A percentile compares a stretch with the other conserved stretches of the same genome.
Evolutionary conservation across 2,888 invertebrate genomes (phyloP).

Genomic region (Agrotis clavis): DNA sequence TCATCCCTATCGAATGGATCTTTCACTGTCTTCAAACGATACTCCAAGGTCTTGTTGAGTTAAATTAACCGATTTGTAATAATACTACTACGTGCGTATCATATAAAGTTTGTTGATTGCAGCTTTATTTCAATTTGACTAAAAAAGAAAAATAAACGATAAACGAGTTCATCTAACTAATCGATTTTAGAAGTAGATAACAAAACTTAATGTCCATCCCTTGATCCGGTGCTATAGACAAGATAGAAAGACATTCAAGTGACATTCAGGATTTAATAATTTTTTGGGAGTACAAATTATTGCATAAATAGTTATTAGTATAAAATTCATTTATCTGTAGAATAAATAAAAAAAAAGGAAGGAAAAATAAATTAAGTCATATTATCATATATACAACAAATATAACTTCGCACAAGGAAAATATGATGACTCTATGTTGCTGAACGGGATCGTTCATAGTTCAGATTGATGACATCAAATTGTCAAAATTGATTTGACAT

Average conservation of each 20-base stretch:
- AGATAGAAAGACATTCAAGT: neutral
- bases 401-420: neutral
- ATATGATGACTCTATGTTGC: neutral
- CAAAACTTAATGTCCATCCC: neutral
- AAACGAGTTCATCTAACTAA: too few relatives aligned
- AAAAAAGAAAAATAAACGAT: too few relatives aligned
- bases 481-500: constrained; percentile 22
- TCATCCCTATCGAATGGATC: too few relatives aligned
- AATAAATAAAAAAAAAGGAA: too few relatives aligned
- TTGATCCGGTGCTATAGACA: neutral
- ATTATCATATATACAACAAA: too few relatives aligned
- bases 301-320: neutral
- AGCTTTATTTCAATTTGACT: neutral
- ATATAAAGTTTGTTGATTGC: neutral
- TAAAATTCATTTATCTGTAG: neutral
- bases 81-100: too few relatives aligned
- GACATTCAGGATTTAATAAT: neutral
- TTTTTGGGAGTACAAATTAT: too few relatives aligned
- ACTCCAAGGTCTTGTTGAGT: too few relatives aligned
- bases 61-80: too few relatives aligned
- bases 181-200: too few relatives aligned
- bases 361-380: too few relatives aligned
- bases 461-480: neutral
- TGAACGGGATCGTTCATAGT: neutral
- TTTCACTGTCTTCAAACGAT: too few relatives aligned